Evolutionary conservation across 2,113 vertebrate species (phyloP).

Genomic region (Syrmaticus mikado): DNA sequence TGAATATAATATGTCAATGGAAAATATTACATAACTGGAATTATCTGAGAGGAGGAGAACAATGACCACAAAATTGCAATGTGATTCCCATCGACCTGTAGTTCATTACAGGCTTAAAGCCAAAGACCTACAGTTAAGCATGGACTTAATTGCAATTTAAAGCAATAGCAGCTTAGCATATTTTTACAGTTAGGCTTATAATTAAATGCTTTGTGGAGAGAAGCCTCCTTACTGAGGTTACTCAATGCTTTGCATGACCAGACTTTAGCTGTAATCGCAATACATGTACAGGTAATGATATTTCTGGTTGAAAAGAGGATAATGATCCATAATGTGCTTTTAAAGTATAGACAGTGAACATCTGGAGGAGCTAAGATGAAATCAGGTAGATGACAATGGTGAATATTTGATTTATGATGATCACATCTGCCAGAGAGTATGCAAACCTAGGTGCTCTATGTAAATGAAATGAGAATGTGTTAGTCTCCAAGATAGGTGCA

Average conservation of each 20-base stretch:
- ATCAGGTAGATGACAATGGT: constrained; percentile 32
- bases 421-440: constrained; percentile 36
- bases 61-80: not conserved
- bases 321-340: constrained; percentile 37
- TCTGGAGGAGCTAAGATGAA: constrained; percentile 42
- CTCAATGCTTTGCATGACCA: not conserved
- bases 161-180: not conserved
- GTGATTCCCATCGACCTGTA: not conserved
- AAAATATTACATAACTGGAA: not conserved
- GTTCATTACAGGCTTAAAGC: not conserved
- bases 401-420: constrained; percentile 59
- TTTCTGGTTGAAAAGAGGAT: not conserved
- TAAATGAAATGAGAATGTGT: constrained; percentile 30
- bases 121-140: not conserved
- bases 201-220: not conserved
- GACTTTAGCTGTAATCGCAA: not conserved
- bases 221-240: not conserved
- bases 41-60: not conserved
- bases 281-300: not conserved
- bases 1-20: not conserved
- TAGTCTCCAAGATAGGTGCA: constrained; percentile 27
- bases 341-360: constrained; percentile 41
- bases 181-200: not conserved
- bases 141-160: not conserved
- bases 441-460: not conserved